Base-by-base conservation (phyloP, 2,888 invertebrate genomes). In the Mimas tiliae region DNA sequence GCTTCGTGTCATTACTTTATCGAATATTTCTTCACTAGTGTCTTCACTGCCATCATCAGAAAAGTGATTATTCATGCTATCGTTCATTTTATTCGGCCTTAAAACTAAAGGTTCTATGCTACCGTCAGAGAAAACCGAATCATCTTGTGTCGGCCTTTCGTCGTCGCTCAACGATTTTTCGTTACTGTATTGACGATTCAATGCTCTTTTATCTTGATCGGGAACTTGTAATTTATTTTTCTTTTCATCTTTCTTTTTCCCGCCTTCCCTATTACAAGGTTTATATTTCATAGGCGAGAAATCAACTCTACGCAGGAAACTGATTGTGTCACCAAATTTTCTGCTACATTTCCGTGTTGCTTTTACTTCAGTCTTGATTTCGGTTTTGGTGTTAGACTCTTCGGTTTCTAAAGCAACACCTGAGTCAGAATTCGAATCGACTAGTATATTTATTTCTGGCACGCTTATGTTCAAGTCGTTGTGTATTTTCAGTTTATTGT, bases 271-370 rank as follows among this genome's bases (percentile, higher is more conserved):
- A 74, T 82, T 89, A 58, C 81, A 76, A 0, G 93, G 90, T 69
- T 93, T 93, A 69, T 91, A 91, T 79, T 92, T 93, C 82, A 92
- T 93, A 6, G 93, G 93, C 1, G 93, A 93, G 72, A 93, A 93
- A 68, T 93, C 93, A 0, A 93, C 93, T 74, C 92, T 83, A 3
- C 93, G 82, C 55, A 93, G 77, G 72, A 93, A 93, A 74, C 91
- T 91, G 34, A 93, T 93, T 0, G 93, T 91, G 63, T 93, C 93
- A 9, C 92, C 92, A 70, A 93, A 92, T 52, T 89, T 84, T 75
- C 89, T 82, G 71, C 91, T 91, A 67, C 87, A 92, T 80, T 93
- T 93, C 68, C 93, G 84, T 0, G 80, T 80, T 1, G 88, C 70
- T 82, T 91, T 92, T 0, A 75, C 72, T 74, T 91, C 91, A 8